Base-by-base conservation (phyloP, 1,140 invertebrate genomes). In the Galleria mellonella region DNA sequence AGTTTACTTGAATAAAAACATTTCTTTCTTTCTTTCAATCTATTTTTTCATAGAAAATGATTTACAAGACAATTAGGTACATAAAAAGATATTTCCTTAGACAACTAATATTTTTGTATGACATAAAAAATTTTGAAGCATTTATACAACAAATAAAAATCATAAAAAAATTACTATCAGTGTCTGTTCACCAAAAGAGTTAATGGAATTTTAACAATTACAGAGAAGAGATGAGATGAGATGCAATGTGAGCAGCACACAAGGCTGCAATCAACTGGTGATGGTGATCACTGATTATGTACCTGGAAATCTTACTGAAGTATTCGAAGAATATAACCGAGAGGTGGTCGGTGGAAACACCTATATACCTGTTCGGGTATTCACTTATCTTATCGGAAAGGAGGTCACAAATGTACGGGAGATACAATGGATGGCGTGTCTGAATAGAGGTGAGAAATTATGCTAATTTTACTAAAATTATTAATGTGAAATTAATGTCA, bases 231-330 rank as follows among this genome's bases (percentile, higher is more conserved):
- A 46, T 4, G 45, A 70, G 1, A 23, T 23, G 17, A 23, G 17
- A 23, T 88, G 88, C 33, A 93, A 92, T 48, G 88, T 86, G 40
- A 87, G 83, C 40, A 88, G 86, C 42, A 83, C 87, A 8, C 88
- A 88, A 45, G 88, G 90, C 8, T 99, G 98, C 69, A 99, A 99
- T 86, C 97, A 99, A 86, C 92, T 97, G 6, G 98, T 99, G 32
- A 99, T 99, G 97, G 82, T 99, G n/a, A 92, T 99, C 33, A 99
- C 98, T 0, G 98, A 99, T 86, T 97, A 97, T 23, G 93, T 98
- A n/a, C 92, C 96, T 0, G 92, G 93, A 38, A 97, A 96, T 70
- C 91, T 95, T 37, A 96, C 96, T 17, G 92, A 93, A 54, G 91
- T 98, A 7, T 98, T 99, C 65, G 88, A 94, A 54, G 83, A 90